These are phyloP conservation scores for Teleogryllus occipitalis DNA, from an alignment of 1,140 invertebrate species.

Conservation along the genomic window DNA sequence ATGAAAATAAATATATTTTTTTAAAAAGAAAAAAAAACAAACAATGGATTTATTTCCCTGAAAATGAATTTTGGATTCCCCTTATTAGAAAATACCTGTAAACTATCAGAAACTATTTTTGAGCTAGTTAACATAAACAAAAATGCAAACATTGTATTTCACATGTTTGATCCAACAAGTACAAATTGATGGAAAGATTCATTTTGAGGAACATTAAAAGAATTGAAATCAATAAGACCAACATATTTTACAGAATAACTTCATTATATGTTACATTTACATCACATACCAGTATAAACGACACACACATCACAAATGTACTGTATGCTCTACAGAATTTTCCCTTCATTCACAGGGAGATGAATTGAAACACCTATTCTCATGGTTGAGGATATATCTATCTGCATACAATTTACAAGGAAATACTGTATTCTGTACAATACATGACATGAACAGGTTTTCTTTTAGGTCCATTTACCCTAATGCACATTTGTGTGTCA, in stretches of 20 bases:
- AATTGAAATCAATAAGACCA: not conserved
- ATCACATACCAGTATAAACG: constrained; percentile 1
- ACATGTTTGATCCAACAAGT: no score
- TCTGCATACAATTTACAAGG: constrained; percentile 1
- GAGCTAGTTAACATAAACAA: no score
- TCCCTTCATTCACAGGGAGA: not conserved
- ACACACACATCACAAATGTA: constrained; percentile 4
- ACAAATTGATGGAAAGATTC: no score
- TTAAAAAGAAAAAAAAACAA: no score
- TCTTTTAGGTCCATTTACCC: not conserved
- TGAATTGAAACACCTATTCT: not conserved
- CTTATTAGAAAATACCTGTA: no score
- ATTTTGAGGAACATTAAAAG: not conserved
- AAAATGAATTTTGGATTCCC: no score
- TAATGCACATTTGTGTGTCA: not conserved
- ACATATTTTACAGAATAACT: not conserved
- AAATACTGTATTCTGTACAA: constrained; percentile 5
- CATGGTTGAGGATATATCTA: not conserved
- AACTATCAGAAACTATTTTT: no score
- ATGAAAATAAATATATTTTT: no score
- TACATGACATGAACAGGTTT: not conserved
- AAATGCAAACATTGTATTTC: no score
- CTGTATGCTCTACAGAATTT: not conserved
- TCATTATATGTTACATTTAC: not conserved
- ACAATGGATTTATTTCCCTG: no score